Evolutionary conservation across 2,113 vertebrate genomes (phyloP).

Genomic region (Tretioscincus oriximinensis): DNA sequence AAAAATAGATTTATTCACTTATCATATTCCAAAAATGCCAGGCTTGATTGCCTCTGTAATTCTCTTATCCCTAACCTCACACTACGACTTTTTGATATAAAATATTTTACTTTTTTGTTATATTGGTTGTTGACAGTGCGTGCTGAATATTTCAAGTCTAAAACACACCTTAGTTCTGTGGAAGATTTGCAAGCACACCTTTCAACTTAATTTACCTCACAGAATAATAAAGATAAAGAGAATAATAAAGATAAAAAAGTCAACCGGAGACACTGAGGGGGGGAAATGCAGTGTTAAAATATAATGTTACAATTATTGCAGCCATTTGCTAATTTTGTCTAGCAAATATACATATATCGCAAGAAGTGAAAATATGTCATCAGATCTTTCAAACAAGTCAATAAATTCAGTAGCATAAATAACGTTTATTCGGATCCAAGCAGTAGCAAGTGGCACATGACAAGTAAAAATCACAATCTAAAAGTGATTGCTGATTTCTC

Average conservation of each 20-base stretch:
- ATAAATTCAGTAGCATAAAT: too few species aligned
- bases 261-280: background rate
- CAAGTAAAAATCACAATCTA: too few species aligned
- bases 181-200: background rate
- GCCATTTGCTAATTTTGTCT: too few species aligned
- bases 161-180: background rate
- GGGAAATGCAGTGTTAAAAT: background rate
- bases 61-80: too few species aligned
- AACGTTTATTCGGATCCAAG: too few species aligned
- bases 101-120: background rate
- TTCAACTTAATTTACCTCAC: background rate
- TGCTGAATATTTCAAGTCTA: background rate
- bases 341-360: too few species aligned
- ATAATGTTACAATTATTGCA: background rate
- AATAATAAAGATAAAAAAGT: background rate
- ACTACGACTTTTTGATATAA: too few species aligned
- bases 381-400: too few species aligned
- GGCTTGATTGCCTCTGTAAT: too few species aligned
- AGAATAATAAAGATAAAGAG: background rate
- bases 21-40: background rate
- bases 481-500: too few species aligned
- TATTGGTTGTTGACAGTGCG: background rate
- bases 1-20: background rate
- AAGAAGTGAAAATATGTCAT: too few species aligned
- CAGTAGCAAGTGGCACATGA: too few species aligned